phyloP scores from a whole-genome alignment of 2,888 invertebrate species.

The Teleogryllus oceanicus region DNA sequence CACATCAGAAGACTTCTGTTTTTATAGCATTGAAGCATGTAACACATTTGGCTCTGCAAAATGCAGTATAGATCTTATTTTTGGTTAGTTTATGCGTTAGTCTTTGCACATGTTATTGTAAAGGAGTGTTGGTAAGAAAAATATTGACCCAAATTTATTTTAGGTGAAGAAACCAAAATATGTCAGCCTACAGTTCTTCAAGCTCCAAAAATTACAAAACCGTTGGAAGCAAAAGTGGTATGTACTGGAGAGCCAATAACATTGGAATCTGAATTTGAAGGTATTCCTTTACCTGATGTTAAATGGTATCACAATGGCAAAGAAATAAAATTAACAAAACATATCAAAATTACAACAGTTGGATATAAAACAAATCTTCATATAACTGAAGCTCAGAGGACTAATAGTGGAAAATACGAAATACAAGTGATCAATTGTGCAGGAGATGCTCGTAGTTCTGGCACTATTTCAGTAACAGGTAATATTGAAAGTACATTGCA shows the following conservation, averaged over 20 bases:
- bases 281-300: constrained; percentile 66
- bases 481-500: constrained; percentile 39
- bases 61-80: constrained; percentile 68
- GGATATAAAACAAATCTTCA: constrained; percentile 62
- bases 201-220: constrained; percentile 73
- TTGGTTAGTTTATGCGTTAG: constrained; percentile 46
- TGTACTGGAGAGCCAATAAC: constrained; percentile 65
- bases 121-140: not conserved
- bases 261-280: constrained; percentile 69
- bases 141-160: constrained; percentile 12
- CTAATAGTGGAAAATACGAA: constrained; percentile 84
- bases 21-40: constrained; percentile 66
- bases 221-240: constrained; percentile 71
- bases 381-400: constrained; percentile 65
- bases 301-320: constrained; percentile 84
- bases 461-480: constrained; percentile 73
- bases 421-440: constrained; percentile 73
- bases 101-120: not conserved
- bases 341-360: constrained; percentile 57
- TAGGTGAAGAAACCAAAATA: constrained; percentile 43
- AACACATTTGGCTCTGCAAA: constrained; percentile 71
- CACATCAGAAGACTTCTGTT: constrained; percentile 62
- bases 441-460: constrained; percentile 74
- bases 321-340: constrained; percentile 63
- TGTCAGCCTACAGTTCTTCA: constrained; percentile 54